Base-by-base conservation (phyloP, 2,113 vertebrate species). In the Electrona antarctica region DNA sequence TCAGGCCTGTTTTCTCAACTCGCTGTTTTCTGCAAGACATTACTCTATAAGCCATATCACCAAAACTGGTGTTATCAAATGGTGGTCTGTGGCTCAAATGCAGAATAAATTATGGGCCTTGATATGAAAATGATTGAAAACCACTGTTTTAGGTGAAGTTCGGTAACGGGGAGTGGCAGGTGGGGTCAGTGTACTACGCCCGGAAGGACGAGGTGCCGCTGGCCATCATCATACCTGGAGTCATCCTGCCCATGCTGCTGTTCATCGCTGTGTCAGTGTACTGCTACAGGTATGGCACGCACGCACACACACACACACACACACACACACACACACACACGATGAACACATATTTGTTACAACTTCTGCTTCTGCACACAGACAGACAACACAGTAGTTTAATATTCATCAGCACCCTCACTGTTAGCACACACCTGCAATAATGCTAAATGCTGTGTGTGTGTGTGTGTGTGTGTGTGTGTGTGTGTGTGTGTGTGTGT, bases 211-310 rank as follows among this genome's bases (percentile, higher is more conserved):
- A 94, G 60, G 90, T 95, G 67, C 95, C 96, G 0, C 90, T 98
- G 15, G 87, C 88, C 41, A 93, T 97, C 63, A 98, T 99, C 89
- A 93, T 99, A 88, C 97, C 97, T 0, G 91, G 94, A 0, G 95
- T 99, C 12, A 87, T 98, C 12, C 81, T 96, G 58, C 97, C 97
- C 15, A 99, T 99, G 97, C 72, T 97, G 73, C 82, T 89, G 13
- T 93, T 98, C 90, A 98, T 99, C 0, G 80, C 76, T 0, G 84
- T 94, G 68, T 96, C 97, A 0, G 85, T 98, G 69, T 96, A 96
- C 90, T 99, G 96, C 92, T 99, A 98, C 92, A 95, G 97, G 97
- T 98, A 85, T 88, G 77, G 5, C 3, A 56, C 6, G 0, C 51
- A 21, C 0, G 3, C 9, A 8, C 0, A 4, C 48, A 13, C n/a